A percentile compares a stretch with the other conserved stretches of the same genome.
phyloP scores from a whole-genome alignment of 2,888 invertebrate genomes.

The Conchocele bisecta region DNA sequence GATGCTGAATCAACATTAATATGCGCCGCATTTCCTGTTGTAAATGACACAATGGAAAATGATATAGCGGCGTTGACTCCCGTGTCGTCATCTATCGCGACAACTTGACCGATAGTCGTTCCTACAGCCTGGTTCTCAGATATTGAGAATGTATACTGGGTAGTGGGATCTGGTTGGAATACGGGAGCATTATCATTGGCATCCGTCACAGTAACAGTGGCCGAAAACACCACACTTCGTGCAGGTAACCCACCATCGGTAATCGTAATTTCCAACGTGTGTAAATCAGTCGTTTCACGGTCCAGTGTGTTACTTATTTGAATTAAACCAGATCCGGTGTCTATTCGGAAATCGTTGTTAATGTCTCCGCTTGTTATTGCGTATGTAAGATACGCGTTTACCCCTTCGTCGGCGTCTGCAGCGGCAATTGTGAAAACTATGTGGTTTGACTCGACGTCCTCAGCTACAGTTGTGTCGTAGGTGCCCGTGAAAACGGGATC shows the following conservation, averaged over 20 bases:
- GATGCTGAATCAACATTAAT: slow-evolving; percentile 57
- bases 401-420: slow-evolving; percentile 68
- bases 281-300: slow-evolving; percentile 68
- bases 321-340: slow-evolving; percentile 60
- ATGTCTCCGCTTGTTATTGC: slow-evolving; percentile 69
- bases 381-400: slow-evolving; percentile 65
- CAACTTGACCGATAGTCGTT: slow-evolving; percentile 59
- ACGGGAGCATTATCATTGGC: slow-evolving; percentile 72
- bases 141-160: slow-evolving; percentile 64
- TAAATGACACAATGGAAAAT: slow-evolving; percentile 54
- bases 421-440: slow-evolving; percentile 65
- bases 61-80: slow-evolving; percentile 63
- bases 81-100: slow-evolving; percentile 69
- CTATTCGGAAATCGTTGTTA: slow-evolving; percentile 67
- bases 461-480: slow-evolving; percentile 62
- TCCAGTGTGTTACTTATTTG: slow-evolving; percentile 67
- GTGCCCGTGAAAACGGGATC: slow-evolving; percentile 64
- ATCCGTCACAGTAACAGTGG: slow-evolving; percentile 70
- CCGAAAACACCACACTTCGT: slow-evolving; percentile 51
- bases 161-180: slow-evolving; percentile 55
- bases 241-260: slow-evolving; percentile 60
- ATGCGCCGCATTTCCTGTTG: slow-evolving; percentile 56
- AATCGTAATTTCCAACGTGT: slow-evolving; percentile 61
- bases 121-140: slow-evolving; percentile 66
- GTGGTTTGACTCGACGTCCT: slow-evolving; percentile 62